Percentiles rank a stretch among this genome's conserved stretches.
These are phyloP conservation scores for Luperina nickerlii DNA, from an alignment of 2,888 invertebrate species.

Conservation along the genomic window DNA sequence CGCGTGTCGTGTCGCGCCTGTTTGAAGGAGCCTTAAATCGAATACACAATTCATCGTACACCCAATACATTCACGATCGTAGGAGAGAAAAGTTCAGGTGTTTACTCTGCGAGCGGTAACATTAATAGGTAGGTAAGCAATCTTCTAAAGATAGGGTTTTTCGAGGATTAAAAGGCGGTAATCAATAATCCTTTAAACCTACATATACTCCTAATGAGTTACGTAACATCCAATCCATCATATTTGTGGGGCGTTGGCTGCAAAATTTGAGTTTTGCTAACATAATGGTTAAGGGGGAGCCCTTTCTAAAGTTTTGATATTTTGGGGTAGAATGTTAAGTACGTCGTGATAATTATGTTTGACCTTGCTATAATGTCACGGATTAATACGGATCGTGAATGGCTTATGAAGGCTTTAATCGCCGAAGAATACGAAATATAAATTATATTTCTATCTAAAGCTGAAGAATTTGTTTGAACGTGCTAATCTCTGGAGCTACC, in stretches of 20 bases:
- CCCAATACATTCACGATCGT: neutral
- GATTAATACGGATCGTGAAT: neutral
- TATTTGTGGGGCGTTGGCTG: slow-evolving; percentile 42
- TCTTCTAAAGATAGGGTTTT: neutral
- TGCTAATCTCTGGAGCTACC: too few species aligned
- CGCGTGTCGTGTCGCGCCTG: too few species aligned
- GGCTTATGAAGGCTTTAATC: neutral
- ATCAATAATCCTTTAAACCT: slow-evolving; percentile 48
- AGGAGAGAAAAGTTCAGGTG: neutral
- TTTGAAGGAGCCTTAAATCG: neutral
- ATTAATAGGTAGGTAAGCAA: neutral
- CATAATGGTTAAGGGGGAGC: slow-evolving; percentile 54
- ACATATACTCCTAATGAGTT: slow-evolving; percentile 55
- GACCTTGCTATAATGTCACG: neutral
- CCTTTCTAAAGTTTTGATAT: slow-evolving; percentile 12
- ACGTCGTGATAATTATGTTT: neutral
- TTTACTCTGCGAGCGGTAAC: too few species aligned
- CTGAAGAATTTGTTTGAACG: too few species aligned
- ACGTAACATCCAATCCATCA: slow-evolving; percentile 57
- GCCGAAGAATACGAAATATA: neutral
- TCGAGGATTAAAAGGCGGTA: slow-evolving; percentile 17
- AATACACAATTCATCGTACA: neutral
- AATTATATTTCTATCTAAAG: neutral
- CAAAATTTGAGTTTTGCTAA: slow-evolving; percentile 59
- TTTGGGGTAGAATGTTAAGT: slow-evolving; percentile 17